Conservation (phyloP, 2,113 vertebrate genomes). For the Charina bottae region DNA sequence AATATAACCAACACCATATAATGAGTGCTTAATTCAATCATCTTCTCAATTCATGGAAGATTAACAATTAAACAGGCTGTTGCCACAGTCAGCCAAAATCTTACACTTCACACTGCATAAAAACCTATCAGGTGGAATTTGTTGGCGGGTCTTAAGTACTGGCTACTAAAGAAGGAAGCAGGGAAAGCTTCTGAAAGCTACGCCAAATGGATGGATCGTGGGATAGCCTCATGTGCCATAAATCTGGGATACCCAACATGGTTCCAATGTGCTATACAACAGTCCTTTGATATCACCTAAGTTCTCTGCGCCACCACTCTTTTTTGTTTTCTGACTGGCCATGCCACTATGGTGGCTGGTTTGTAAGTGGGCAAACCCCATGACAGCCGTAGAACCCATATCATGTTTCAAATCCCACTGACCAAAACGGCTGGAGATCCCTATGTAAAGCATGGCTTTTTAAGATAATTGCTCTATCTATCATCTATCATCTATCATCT, state of each 20-base stretch:
- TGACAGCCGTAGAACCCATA: neutral
- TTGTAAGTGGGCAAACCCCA: neutral
- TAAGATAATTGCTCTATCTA: neutral
- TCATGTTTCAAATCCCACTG: neutral
- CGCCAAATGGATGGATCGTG: neutral
- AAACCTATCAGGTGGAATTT: neutral
- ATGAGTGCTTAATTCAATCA: neutral
- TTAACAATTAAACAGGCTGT: neutral
- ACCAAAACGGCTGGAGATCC: neutral
- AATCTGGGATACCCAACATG: neutral
- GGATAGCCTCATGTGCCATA: constrained; percentile 30
- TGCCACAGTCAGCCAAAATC: neutral
- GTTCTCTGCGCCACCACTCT: neutral
- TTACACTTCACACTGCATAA: neutral
- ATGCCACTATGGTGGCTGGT: neutral
- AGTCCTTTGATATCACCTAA: neutral
- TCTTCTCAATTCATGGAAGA: neutral
- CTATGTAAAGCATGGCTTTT: neutral
- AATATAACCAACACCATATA: neutral
- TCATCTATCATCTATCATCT: too few relatives aligned
- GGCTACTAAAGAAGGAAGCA: neutral
- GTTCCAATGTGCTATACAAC: neutral
- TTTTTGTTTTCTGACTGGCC: neutral
- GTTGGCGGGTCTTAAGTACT: neutral
- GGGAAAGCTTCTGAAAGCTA: neutral